Evolutionary conservation across 2,888 invertebrate species (phyloP), one percentile per base, ranked within the genome.

Genomic region (Nineta flava): DNA sequence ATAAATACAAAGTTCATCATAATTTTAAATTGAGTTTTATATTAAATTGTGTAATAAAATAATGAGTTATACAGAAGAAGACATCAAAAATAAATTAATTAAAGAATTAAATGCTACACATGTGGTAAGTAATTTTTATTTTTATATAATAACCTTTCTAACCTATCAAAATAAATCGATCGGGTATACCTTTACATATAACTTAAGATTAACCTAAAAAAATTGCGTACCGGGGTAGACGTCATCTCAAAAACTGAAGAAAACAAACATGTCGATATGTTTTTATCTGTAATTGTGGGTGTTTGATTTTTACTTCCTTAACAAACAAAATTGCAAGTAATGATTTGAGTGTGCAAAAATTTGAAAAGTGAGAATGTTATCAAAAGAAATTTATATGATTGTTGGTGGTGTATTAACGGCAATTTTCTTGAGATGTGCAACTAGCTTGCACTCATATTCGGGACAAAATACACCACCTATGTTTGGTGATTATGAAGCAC

Each of bases 401-500:
- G 56, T 72, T 48, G 73, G 76, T 51, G 76, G 79, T 42, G 61
- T 77, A 49, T 61, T 77, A 50, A 68, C 77, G 48, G 74, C 78
- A 15, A 59, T 81, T 52, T 64, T 84, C 50, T 65, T 91, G 56
- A 74, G 90, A 58, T 79, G 83, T 70, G 78, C 80, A 57, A 77
- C 87, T 45, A 80, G 82, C 2, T 71, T 84, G 9, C 81, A 86
- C 63, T 75, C 84, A 0, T 85, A 88, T 67, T 91, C 91, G 7
- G 92, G 95, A 2, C 71, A 79, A 62, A 77, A 75, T 15, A 79
- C 76, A 52, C 81, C 91, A 1, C 97, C 96, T 0, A 87, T 95
- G 86, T 93, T 75, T 68, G 99, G 99, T 3, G 99, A 99, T 67
- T 99, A 86, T 67, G 99, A 99, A 68, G 99, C 99, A 1, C 99